phyloP scores from a whole-genome alignment of 2,113 vertebrate species.

The Cairina moschata region DNA sequence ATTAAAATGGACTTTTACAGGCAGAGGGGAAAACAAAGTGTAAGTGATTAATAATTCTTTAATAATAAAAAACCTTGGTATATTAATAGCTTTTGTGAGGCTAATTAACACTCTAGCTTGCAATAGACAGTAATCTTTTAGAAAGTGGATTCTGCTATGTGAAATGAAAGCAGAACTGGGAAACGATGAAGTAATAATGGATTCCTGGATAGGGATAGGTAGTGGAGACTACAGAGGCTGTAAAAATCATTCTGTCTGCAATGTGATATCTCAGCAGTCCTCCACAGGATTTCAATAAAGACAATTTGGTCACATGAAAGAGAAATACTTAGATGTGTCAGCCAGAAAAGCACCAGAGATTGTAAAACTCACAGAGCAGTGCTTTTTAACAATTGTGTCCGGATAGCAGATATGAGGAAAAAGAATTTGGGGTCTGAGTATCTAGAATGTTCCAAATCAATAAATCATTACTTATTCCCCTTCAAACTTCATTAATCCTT shows the following conservation, averaged over 20 bases:
- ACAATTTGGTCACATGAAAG: not conserved
- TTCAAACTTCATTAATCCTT: not conserved
- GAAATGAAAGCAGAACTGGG: not conserved
- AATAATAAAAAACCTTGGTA: not conserved
- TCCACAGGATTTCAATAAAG: not conserved
- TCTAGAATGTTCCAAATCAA: not conserved
- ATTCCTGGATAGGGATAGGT: not conserved
- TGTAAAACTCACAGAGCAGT: not conserved
- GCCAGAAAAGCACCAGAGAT: not conserved
- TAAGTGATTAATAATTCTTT: not conserved
- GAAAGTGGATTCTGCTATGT: not conserved
- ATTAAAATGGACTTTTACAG: constrained; percentile 17
- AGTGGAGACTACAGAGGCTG: not conserved
- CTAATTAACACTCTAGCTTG: constrained; percentile 11
- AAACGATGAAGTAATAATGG: not conserved
- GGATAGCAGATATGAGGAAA: not conserved
- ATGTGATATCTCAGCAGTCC: not conserved
- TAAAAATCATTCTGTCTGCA: not conserved
- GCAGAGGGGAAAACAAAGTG: not conserved
- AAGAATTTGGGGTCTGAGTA: not conserved
- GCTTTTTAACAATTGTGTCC: not conserved
- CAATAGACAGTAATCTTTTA: not conserved
- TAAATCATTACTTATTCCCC: not conserved
- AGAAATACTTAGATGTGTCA: not conserved
- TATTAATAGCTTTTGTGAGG: not conserved